phyloP scores from a whole-genome alignment of 2,888 invertebrate genomes.

The Pseudoips prasinana region DNA sequence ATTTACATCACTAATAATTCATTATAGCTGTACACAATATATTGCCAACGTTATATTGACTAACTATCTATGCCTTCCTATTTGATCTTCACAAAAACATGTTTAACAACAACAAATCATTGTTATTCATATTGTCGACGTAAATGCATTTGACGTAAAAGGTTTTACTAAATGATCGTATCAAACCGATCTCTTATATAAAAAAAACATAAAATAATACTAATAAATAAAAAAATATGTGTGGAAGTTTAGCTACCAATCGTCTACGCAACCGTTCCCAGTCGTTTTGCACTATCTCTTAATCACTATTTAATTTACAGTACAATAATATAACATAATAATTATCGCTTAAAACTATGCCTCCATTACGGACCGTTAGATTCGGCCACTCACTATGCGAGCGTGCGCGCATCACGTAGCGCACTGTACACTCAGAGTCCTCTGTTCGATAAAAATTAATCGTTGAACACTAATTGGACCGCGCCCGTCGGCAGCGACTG shows the following conservation, averaged over 20 bases:
- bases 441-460: slow-evolving; percentile 64
- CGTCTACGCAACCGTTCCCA: slow-evolving; percentile 74
- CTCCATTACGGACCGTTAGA: slow-evolving; percentile 60
- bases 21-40: slow-evolving; percentile 32
- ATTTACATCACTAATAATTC: slow-evolving; percentile 34
- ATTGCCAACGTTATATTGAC: too few relatives aligned
- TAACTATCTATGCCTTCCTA: too few relatives aligned
- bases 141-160: slow-evolving; percentile 17
- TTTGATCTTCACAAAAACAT: too few relatives aligned
- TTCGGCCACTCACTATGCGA: slow-evolving; percentile 47
- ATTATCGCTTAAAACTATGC: slow-evolving; percentile 69
- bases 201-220: slow-evolving; percentile 42
- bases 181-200: slow-evolving; percentile 36
- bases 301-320: slow-evolving; percentile 65
- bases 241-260: slow-evolving; percentile 35
- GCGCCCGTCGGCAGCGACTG: slow-evolving; percentile 75
- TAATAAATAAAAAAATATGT: slow-evolving; percentile 37
- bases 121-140: slow-evolving; percentile 14
- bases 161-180: slow-evolving; percentile 1
- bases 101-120: slow-evolving; percentile 12
- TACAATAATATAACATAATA: slow-evolving; percentile 75
- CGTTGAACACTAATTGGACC: slow-evolving; percentile 75
- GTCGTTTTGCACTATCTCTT: slow-evolving; percentile 79
- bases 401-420: slow-evolving; percentile 46
- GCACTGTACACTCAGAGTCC: slow-evolving; percentile 55